These are phyloP conservation scores for Copidosoma aretas DNA, from an alignment of 2,888 invertebrate species.

Conservation along the genomic window DNA sequence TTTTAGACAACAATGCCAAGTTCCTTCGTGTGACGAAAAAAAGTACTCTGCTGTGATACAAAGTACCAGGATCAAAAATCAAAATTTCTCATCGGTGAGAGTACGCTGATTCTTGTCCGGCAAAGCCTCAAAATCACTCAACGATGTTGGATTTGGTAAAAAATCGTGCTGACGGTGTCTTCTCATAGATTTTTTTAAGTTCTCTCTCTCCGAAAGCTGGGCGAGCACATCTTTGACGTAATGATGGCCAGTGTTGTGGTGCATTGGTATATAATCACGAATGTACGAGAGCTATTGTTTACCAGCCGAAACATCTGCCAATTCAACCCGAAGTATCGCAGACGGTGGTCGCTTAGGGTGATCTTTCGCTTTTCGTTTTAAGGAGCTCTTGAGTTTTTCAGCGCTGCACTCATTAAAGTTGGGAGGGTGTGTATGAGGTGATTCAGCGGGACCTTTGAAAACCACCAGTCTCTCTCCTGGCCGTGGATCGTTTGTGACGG, in stretches of 20 bases:
- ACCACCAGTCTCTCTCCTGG: background rate
- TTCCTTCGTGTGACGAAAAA: too few relatives aligned
- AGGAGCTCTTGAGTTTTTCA: background rate
- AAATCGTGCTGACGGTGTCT: background rate
- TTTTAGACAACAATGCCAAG: too few relatives aligned
- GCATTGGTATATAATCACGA: too few relatives aligned
- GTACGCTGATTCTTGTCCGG: background rate
- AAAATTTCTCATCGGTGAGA: background rate
- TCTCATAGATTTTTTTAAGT: background rate
- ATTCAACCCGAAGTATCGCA: background rate
- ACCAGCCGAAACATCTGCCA: background rate
- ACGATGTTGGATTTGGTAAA: background rate
- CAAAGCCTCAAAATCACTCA: background rate
- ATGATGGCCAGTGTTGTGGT: too few relatives aligned
- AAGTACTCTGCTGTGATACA: too few relatives aligned
- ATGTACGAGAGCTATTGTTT: too few relatives aligned
- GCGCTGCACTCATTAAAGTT: constrained; percentile 1
- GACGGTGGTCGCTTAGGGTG: background rate
- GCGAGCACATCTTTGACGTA: background rate
- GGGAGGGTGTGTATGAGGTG: background rate
- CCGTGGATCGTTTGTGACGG: background rate
- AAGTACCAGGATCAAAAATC: too few relatives aligned
- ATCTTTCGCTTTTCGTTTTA: background rate
- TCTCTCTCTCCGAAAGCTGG: background rate
- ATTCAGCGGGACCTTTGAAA: background rate